Evolutionary conservation across 2,113 vertebrate species (phyloP).

Genomic region (Upupa epops): DNA sequence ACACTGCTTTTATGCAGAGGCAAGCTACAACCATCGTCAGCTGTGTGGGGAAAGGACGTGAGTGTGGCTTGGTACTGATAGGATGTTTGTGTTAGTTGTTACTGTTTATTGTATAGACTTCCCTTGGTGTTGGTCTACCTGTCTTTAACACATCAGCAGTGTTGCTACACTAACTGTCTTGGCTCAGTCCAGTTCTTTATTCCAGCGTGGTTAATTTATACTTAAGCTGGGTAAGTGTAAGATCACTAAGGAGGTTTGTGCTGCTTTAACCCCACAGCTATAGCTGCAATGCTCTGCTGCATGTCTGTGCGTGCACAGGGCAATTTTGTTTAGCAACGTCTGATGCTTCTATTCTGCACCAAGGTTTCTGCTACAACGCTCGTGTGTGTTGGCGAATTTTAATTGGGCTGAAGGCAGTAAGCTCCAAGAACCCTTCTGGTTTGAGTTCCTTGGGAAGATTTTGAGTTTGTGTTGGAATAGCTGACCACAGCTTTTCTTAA

Average conservation of each 20-base stretch:
- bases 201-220: neutral
- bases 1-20: neutral
- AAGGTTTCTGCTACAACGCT: neutral
- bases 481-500: neutral
- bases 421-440: neutral
- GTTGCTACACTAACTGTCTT: neutral
- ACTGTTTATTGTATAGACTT: neutral
- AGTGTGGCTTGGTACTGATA: neutral
- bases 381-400: neutral
- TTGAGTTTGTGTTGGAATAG: neutral
- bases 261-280: rapidly evolving
- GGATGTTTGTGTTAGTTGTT: neutral
- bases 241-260: neutral
- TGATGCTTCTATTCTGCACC: neutral
- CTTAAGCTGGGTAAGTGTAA: rapidly evolving
- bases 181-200: neutral
- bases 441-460: neutral
- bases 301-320: neutral
- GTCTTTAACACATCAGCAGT: neutral
- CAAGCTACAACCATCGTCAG: neutral
- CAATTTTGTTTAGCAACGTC: neutral
- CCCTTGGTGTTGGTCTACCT: neutral
- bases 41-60: neutral
- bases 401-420: neutral
- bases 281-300: neutral